phyloP scores from a whole-genome alignment of 2,797 vertebrate genomes.

The Gymnothorax javanicus region DNA sequence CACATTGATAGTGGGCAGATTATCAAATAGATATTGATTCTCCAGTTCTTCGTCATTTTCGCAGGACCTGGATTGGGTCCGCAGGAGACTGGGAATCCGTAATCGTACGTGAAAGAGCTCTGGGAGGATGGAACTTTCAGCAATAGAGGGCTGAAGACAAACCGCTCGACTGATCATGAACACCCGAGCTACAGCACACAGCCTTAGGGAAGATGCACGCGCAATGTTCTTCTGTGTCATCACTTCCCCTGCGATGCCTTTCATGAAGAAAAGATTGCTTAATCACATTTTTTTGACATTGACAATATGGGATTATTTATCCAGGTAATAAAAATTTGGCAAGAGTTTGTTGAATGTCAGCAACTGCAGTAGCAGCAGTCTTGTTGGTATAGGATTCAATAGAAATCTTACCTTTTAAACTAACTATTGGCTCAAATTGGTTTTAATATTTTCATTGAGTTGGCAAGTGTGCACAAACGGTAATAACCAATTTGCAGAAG shows the following conservation, averaged over 20 bases:
- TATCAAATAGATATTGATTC: neutral
- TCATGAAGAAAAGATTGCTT: neutral
- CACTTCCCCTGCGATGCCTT: neutral
- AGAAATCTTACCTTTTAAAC: neutral
- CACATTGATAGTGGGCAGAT: neutral
- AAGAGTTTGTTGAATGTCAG: neutral
- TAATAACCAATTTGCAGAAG: neutral
- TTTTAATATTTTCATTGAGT: neutral
- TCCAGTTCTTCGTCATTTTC: neutral
- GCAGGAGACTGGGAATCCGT: neutral
- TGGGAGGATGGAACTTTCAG: neutral
- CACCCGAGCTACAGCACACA: neutral
- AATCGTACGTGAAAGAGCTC: neutral
- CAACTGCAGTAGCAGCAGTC: neutral
- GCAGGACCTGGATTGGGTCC: neutral
- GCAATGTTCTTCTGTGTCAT: neutral
- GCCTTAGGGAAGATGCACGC: neutral
- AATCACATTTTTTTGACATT: neutral
- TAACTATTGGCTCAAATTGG: neutral
- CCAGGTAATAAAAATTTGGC: neutral
- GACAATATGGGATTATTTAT: neutral
- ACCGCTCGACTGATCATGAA: neutral
- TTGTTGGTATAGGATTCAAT: neutral
- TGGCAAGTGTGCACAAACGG: neutral
- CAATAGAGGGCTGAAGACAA: neutral